Percentiles rank a stretch among this genome's conserved stretches.
Conservation (phyloP, 2,797 vertebrate genomes). For the Lagocephalus sceleratus region DNA sequence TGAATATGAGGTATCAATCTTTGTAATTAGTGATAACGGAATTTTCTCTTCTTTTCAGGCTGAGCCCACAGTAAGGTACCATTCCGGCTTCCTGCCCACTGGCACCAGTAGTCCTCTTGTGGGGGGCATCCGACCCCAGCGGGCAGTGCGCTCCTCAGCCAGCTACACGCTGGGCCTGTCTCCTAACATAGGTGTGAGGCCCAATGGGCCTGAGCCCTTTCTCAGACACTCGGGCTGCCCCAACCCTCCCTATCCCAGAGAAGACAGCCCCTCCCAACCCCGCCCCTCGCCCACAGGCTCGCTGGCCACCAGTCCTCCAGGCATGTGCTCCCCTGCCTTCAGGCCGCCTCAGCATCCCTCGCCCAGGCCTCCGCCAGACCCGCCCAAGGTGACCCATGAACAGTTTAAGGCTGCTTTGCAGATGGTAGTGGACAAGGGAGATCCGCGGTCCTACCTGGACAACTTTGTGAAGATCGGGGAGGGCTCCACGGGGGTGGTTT, state of each 20-base stretch:
- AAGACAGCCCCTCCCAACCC: constrained; percentile 82
- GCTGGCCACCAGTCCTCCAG: constrained; percentile 86
- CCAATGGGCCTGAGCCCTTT: constrained; percentile 73
- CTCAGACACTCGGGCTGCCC: constrained; percentile 82
- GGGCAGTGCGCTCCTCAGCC: constrained; percentile 77
- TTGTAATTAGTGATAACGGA: constrained; percentile 27
- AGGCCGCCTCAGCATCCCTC: constrained; percentile 79
- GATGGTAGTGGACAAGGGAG: constrained; percentile 97
- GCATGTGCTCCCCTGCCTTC: constrained; percentile 90
- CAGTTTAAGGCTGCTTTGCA: constrained; percentile 97
- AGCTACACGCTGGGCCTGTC: constrained; percentile 81
- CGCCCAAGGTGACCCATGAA: constrained; percentile 90
- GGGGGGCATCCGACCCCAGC: constrained; percentile 69
- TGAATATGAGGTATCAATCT: constrained; percentile 42
- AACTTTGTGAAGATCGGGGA: constrained; percentile 97
- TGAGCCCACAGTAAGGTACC: constrained; percentile 74
- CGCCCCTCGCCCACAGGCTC: constrained; percentile 91
- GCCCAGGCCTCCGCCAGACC: constrained; percentile 81
- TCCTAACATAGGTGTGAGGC: constrained; percentile 78
- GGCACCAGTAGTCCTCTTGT: constrained; percentile 79
- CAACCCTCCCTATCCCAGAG: constrained; percentile 68
- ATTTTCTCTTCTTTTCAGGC: constrained; percentile 60
- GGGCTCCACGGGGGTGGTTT: constrained; percentile 96
- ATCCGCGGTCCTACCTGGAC: constrained; percentile 91
- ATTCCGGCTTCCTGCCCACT: constrained; percentile 75